Evolutionary conservation across 2,888 invertebrate species (phyloP).

Genomic region (Mellilla xanthometata): DNA sequence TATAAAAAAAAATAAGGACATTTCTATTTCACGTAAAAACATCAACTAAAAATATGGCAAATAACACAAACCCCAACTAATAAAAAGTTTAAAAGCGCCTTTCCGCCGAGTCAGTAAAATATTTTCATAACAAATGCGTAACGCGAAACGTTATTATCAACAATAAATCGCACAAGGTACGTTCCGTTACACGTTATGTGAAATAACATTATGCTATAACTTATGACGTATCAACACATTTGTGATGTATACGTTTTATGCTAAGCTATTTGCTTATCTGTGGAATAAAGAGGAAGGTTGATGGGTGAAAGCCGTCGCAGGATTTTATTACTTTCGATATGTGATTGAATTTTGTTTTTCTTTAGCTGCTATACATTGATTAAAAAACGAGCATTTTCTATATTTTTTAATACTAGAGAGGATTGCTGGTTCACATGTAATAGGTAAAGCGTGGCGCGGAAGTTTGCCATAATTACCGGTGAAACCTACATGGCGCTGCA

Average conservation of each 20-base stretch:
- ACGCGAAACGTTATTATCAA: slow-evolving; percentile 59
- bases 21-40: no score
- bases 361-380: slow-evolving; percentile 17
- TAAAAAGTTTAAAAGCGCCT: slow-evolving; percentile 45
- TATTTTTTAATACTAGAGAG: no score
- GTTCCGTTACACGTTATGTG: slow-evolving; percentile 19
- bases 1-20: no score
- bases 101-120: slow-evolving; percentile 47
- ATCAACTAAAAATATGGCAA: slow-evolving; percentile 2
- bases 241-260: slow-evolving; percentile 23
- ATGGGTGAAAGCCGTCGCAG: slow-evolving; percentile 3
- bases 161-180: slow-evolving; percentile 64
- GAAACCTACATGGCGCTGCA: no score
- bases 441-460: no score
- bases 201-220: slow-evolving; percentile 6
- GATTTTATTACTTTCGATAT: slow-evolving; percentile 1
- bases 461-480: no score
- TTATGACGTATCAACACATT: slow-evolving; percentile 27
- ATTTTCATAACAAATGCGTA: slow-evolving; percentile 68
- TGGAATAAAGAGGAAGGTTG: slow-evolving; percentile 8
- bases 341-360: slow-evolving; percentile 3
- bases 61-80: slow-evolving; percentile 8
- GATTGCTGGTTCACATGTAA: no score
- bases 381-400: no score
- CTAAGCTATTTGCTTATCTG: slow-evolving; percentile 21